Evolutionary conservation across 92 coral and sea anemone genomes (phyloP), one percentile per base, ranked within the genome.

Genomic region (Zoanthus gigantus): DNA sequence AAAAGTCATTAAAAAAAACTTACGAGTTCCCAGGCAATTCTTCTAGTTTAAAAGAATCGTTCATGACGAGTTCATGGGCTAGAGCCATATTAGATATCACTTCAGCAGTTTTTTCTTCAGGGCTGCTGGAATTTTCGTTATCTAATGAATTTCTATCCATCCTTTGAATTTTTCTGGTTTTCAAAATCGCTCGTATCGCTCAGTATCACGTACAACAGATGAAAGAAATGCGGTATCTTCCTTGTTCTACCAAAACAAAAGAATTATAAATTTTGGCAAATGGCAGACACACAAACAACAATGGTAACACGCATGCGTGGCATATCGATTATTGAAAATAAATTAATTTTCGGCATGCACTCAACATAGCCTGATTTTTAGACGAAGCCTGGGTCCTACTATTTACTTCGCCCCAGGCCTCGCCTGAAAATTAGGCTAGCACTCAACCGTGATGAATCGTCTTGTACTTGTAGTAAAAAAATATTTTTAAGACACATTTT

Each of bases 51-150:
- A 97, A 97, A 61, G 94, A 85, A 32, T 90, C 96, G 83, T 97
- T 90, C 98, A 97, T 94, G 47, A 94, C 94, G 67, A 97, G 83
- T 89, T 97, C 99, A 79, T 97, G 99, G 12, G 98, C 99, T 3
- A 97, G 93, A 81, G 99, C 98, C 99, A 97, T 97, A 58, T 90
- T 96, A 3, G 93, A 86, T 45, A 97, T 95, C 76, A 95, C 91
- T 37, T 85, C 92, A 7, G 96, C 94, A 13, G 96, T 68, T 32
- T 85, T 85, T 76, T 88, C 58, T 58, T 91, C 92, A 4, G 89
- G 60, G 29, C 77, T 76, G 63, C 72, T 78, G 10, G 83, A 6
- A 1, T 74, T 84, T 78, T 76, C 67, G 57, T 45, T 72, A 13
- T 85, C 88, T 3, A 79, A 57, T 42, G 86, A 65, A 61, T 72